These are phyloP conservation scores for Artibeus jamaicensis DNA, from an alignment of 2,797 vertebrate species.

Conservation along the genomic window DNA sequence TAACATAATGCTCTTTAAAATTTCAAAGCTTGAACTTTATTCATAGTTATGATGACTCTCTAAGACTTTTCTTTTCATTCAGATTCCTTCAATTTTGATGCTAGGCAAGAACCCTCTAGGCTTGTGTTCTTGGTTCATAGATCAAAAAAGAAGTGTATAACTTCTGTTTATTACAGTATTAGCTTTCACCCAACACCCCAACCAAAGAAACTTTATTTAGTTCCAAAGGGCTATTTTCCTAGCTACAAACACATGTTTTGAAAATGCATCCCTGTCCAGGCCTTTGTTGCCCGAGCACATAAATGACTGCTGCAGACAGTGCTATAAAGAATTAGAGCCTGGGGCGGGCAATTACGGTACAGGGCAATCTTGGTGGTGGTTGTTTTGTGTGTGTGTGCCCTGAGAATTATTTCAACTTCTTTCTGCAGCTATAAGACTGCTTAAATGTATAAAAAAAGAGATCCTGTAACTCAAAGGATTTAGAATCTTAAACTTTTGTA, in stretches of 20 bases:
- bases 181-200: conserved; percentile 25
- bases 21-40: not conserved
- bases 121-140: conserved; percentile 37
- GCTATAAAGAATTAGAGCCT: conserved; percentile 49
- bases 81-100: conserved; percentile 20
- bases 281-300: not conserved
- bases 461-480: conserved; percentile 68
- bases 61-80: not conserved
- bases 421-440: conserved; percentile 38
- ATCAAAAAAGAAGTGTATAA: conserved; percentile 44
- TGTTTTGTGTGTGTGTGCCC: not conserved
- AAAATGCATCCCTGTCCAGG: conserved; percentile 1
- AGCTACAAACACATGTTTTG: conserved; percentile 45
- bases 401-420: conserved; percentile 55
- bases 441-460: conserved; percentile 69
- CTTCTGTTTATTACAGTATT: conserved; percentile 58
- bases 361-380: not conserved
- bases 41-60: not conserved
- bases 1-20: not conserved
- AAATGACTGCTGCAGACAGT: conserved; percentile 24
- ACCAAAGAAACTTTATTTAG: conserved; percentile 47
- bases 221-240: conserved; percentile 41
- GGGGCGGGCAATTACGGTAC: conserved; percentile 13
- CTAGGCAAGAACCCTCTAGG: conserved; percentile 12
- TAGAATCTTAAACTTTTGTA: conserved; percentile 73